Evolutionary conservation across 2,888 invertebrate genomes (phyloP).

Genomic region (Plemyria rubiginata): DNA sequence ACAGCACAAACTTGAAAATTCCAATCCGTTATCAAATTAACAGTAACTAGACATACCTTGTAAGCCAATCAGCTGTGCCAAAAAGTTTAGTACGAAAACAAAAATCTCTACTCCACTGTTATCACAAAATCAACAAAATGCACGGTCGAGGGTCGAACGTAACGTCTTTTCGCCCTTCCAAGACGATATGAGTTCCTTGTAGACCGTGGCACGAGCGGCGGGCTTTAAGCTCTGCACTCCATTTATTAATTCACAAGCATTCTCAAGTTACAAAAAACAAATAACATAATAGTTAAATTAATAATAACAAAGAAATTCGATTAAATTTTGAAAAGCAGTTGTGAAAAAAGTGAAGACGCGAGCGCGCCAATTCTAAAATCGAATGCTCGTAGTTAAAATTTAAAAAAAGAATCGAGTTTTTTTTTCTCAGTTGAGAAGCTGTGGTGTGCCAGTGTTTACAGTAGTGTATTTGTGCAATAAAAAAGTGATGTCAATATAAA

Average conservation of each 20-base stretch:
- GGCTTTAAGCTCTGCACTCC: slow-evolving; percentile 53
- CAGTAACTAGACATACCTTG: too few relatives aligned
- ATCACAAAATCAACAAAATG: slow-evolving; percentile 58
- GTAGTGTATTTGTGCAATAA: slow-evolving; percentile 49
- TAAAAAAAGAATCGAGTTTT: slow-evolving; percentile 7
- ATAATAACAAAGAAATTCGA: background rate
- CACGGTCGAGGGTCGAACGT: slow-evolving; percentile 75
- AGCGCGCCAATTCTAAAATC: slow-evolving; percentile 62
- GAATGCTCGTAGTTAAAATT: slow-evolving; percentile 37
- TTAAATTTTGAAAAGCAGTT: background rate
- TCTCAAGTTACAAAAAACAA: slow-evolving; percentile 21
- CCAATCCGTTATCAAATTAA: background rate
- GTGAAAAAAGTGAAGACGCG: slow-evolving; percentile 8
- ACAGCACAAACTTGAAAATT: too few relatives aligned
- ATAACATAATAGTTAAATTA: background rate
- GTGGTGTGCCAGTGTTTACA: slow-evolving; percentile 23
- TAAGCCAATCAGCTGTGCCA: slow-evolving; percentile 32
- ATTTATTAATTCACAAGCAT: slow-evolving; percentile 18
- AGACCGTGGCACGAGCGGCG: slow-evolving; percentile 76
- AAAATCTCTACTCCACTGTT: slow-evolving; percentile 53
- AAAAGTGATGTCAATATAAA: slow-evolving; percentile 22
- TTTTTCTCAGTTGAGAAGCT: slow-evolving; percentile 18
- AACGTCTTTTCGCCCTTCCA: slow-evolving; percentile 79
- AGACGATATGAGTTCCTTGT: slow-evolving; percentile 75
- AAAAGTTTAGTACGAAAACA: slow-evolving; percentile 29